Evolutionary conservation across 2,797 vertebrate species (phyloP).

Genomic region (Alca torda): DNA sequence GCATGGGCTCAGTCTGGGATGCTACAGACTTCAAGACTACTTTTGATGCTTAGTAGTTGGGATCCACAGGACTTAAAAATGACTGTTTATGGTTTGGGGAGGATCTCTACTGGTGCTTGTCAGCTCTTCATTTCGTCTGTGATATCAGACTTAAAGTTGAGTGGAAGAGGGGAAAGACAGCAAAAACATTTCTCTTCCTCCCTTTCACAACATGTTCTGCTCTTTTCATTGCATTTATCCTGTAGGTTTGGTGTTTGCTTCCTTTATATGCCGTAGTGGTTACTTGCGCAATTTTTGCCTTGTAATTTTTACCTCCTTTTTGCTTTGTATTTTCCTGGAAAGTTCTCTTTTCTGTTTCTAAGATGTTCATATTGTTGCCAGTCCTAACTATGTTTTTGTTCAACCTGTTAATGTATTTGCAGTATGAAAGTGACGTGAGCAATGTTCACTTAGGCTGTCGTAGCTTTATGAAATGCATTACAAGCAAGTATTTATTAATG

Average conservation of each 20-base stretch:
- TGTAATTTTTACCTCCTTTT: neutral
- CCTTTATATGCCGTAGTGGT: neutral
- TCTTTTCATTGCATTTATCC: neutral
- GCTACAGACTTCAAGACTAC: neutral
- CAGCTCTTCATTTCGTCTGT: neutral
- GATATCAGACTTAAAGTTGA: neutral
- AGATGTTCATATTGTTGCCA: neutral
- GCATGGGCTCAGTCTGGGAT: neutral
- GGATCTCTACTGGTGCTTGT: neutral
- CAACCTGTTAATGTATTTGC: neutral
- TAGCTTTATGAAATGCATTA: neutral
- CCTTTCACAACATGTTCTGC: neutral
- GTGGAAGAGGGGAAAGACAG: neutral
- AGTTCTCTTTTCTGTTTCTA: neutral
- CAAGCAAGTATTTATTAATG: neutral
- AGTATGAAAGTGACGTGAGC: neutral
- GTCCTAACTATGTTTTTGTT: neutral
- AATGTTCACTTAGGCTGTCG: neutral
- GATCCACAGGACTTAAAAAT: neutral
- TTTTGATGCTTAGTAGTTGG: neutral
- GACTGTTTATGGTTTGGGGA: neutral
- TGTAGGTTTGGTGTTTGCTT: neutral
- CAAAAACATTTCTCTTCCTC: neutral
- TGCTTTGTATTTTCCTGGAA: neutral
- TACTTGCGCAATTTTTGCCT: neutral